phyloP scores from a whole-genome alignment of 2,888 invertebrate species.

The Athripsodes cinereus region DNA sequence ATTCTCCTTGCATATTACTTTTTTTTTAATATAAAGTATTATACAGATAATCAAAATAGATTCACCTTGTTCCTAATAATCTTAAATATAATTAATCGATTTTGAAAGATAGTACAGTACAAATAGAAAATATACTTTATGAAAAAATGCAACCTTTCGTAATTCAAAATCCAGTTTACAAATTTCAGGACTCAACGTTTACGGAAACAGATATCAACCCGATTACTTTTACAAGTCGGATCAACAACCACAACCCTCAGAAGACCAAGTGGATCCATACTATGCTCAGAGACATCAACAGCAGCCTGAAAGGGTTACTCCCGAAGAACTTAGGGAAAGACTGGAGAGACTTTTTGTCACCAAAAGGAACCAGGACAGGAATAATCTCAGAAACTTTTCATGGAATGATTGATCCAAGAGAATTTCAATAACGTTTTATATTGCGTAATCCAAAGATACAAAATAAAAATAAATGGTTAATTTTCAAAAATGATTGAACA shows the following conservation, averaged over 20 bases:
- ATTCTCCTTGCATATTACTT: too few species aligned
- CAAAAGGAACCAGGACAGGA: conserved; percentile 34
- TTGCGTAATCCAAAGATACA: too few species aligned
- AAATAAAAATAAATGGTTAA: too few species aligned
- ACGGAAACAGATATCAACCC: conserved; percentile 22
- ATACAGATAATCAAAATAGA: too few species aligned
- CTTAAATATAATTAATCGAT: too few species aligned
- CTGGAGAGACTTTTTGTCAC: conserved; percentile 47
- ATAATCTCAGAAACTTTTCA: conserved; percentile 21
- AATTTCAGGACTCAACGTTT: conserved; percentile 19
- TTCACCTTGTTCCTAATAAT: too few species aligned
- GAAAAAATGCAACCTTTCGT: background rate
- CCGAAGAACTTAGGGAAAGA: conserved; percentile 49
- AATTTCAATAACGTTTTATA: background rate
- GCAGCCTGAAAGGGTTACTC: conserved; percentile 31
- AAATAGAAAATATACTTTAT: too few species aligned
- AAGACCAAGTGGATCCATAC: conserved; percentile 37
- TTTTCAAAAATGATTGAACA: too few species aligned
- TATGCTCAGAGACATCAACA: conserved; percentile 28
- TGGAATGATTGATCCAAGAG: conserved; percentile 17
- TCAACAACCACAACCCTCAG: conserved; percentile 31
- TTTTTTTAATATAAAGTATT: too few species aligned
- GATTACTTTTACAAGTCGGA: conserved; percentile 14
- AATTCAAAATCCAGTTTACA: background rate
- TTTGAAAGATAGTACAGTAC: too few species aligned